Conservation (phyloP, 2,797 vertebrate species). For the Glossophaga mutica region DNA sequence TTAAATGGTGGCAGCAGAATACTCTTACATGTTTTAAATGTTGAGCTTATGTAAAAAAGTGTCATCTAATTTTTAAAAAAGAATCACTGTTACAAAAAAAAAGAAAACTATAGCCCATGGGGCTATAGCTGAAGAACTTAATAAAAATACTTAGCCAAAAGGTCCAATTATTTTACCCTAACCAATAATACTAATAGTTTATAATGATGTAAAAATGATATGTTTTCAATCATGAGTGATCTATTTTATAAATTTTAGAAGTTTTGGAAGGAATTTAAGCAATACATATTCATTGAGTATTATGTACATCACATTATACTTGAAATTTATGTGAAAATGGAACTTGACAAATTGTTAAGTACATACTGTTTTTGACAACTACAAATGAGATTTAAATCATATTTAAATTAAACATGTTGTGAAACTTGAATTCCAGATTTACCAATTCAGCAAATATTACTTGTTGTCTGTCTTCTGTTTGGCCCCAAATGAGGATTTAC, state of each 20-base stretch:
- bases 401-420: neutral
- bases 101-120: neutral
- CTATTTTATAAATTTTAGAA: neutral
- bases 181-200: neutral
- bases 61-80: neutral
- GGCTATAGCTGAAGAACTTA: neutral
- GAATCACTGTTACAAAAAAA: neutral
- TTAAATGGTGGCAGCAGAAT: conserved; percentile 1
- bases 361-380: neutral
- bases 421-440: neutral
- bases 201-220: neutral
- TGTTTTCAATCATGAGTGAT: neutral
- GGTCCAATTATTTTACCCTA: neutral
- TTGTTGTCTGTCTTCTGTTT: neutral
- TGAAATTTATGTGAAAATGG: conserved; percentile 43
- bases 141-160: neutral
- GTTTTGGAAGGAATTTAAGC: neutral
- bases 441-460: neutral
- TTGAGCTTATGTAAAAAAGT: neutral
- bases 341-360: conserved; percentile 1
- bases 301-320: neutral
- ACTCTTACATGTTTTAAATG: neutral
- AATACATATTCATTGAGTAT: neutral
- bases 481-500: neutral
- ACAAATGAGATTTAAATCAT: conserved; percentile 31